Base-by-base conservation (phyloP, 2,888 invertebrate species). In the Macrosoma leucophasiata region DNA sequence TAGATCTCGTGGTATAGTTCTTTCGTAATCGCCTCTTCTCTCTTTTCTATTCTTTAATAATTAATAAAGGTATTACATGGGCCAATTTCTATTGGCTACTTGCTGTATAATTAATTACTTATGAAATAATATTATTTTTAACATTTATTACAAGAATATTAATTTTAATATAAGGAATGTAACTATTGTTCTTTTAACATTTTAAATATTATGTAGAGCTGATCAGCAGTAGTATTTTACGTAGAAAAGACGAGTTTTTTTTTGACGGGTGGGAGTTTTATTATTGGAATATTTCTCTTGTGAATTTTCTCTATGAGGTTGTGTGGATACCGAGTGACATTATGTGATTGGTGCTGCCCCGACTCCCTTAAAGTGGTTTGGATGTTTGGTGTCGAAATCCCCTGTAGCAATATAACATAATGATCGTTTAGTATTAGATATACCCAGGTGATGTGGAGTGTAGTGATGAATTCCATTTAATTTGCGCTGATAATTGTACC, bases 261-360 rank as follows among this genome's bases (percentile, higher is more conserved):
- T 23, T 13, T n/a, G 8, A 23, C 12, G 3, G 13, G 9, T 25
- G 14, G 13, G 13, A 20, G 8, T 26, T 15, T 15, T 13, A 13
- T n/a, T 9, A 15, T 12, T 7, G 11, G 8, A 18, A 10, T 12
- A 19, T 8, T 21, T 6, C 7, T 14, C 9, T 7, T n/a, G 13
- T 13, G 7, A 13, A 7, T 31, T 39, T 50, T 60, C 58, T 75
- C 70, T 75, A 76, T 75, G 81, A 78, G 79, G 77, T 73, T 66
- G 72, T 60, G 72, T 71, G 69, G 62, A 46, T 55, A 47, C 43
- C 51, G 72, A 68, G 75, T 71, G 72, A 65, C 61, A 64, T 65
- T 62, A 72, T 79, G 76, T 81, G 78, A 82, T 77, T 82, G 82
- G 82, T 84, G 84, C 84, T 84, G 84, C 84, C 84, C 84, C 74